Conservation (phyloP, 2,797 vertebrate species). For the Furcifer pardalis region DNA sequence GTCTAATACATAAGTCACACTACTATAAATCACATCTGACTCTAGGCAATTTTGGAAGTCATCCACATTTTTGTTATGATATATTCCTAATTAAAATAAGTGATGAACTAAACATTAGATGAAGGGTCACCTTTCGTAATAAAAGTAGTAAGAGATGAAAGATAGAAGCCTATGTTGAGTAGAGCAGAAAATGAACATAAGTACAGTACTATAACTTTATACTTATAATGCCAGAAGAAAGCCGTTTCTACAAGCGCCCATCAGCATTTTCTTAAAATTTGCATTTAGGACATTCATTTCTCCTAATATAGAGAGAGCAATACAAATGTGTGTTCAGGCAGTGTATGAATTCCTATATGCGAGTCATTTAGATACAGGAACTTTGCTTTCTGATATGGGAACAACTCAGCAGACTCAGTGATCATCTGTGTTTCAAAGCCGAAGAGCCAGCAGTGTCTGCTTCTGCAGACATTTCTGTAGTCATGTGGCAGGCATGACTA, state of each 20-base stretch:
- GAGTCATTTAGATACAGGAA: neutral
- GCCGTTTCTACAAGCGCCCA: neutral
- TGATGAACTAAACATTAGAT: conserved; percentile 36
- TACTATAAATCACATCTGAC: neutral
- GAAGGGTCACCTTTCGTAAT: neutral
- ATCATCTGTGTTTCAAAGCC: too few relatives aligned
- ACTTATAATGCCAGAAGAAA: neutral
- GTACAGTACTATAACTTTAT: neutral
- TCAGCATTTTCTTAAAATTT: neutral
- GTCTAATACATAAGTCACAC: neutral
- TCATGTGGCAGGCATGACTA: too few relatives aligned
- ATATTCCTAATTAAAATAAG: neutral
- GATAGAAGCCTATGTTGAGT: neutral
- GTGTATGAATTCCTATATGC: neutral
- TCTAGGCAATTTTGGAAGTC: conserved; percentile 19
- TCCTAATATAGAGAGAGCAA: neutral
- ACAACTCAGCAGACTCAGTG: neutral
- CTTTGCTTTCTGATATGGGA: neutral
- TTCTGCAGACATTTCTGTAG: too few relatives aligned
- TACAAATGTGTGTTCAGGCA: neutral
- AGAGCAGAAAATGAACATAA: neutral
- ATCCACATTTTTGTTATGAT: neutral
- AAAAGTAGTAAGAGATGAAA: neutral
- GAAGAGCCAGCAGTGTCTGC: too few relatives aligned
- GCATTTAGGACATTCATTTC: neutral